Conservation (phyloP, 2,888 invertebrate species). For the Drosophila cognata region DNA sequence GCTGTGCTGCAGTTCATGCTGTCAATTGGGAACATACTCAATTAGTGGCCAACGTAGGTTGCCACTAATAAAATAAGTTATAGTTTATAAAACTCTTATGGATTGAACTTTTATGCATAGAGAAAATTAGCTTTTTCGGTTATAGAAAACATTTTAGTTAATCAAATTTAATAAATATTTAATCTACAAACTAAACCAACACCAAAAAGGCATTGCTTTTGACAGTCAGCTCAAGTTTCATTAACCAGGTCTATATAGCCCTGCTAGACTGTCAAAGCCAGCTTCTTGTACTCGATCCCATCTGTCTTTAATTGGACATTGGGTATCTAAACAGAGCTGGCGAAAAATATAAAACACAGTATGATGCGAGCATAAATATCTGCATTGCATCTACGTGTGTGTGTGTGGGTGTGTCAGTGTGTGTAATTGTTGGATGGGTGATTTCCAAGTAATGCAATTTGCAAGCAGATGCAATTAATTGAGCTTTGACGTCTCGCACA, state of each 20-base stretch:
- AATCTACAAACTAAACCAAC: background rate
- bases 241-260: background rate
- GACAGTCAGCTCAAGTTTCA: background rate
- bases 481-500: slow-evolving; percentile 14
- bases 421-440: background rate
- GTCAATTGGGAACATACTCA: slow-evolving; percentile 16
- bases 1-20: slow-evolving; percentile 6
- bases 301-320: background rate
- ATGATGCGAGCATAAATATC: background rate
- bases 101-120: background rate
- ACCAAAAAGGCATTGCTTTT: background rate
- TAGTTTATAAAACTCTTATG: background rate
- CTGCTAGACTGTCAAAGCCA: background rate
- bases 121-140: background rate
- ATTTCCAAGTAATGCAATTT: slow-evolving; percentile 18
- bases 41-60: slow-evolving; percentile 14
- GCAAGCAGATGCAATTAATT: slow-evolving; percentile 16
- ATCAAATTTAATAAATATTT: background rate
- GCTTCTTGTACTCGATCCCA: background rate
- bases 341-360: background rate
- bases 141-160: background rate
- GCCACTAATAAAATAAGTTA: background rate
- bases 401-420: background rate
- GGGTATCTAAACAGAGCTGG: background rate
- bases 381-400: background rate